Evolutionary conservation across 2,888 invertebrate genomes (phyloP).

Genomic region (Lithophane leautieri): DNA sequence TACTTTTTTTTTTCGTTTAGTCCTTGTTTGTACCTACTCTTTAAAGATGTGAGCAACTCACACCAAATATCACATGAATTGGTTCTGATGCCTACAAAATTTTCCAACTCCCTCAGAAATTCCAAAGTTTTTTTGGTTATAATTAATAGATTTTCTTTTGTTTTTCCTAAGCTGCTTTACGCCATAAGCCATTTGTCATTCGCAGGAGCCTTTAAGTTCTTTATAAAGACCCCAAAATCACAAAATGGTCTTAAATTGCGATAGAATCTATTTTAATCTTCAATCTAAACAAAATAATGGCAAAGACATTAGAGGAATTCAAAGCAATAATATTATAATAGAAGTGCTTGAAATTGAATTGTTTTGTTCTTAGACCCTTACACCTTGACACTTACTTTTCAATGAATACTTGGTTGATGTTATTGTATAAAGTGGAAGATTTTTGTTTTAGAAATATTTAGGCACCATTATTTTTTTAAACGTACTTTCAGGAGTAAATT

Average conservation of each 20-base stretch:
- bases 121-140: conserved; percentile 4
- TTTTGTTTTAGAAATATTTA: not conserved
- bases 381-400: not conserved
- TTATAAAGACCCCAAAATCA: not conserved
- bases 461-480: not conserved
- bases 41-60: not conserved
- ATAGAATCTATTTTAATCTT: conserved; percentile 1
- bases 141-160: conserved; percentile 1
- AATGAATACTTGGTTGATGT: not conserved
- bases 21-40: no score
- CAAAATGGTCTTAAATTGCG: not conserved
- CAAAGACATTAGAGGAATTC: not conserved
- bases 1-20: no score
- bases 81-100: not conserved
- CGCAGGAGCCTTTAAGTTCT: not conserved
- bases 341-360: not conserved
- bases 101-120: not conserved
- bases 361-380: not conserved
- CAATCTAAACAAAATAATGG: not conserved
- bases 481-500: not conserved
- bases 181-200: conserved; percentile 7
- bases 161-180: not conserved
- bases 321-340: not conserved
- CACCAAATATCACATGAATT: no score
- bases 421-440: not conserved